A percentile compares a stretch with the other conserved stretches of the same genome.
Conservation (phyloP, 2,113 vertebrate species). For the Hyperopisus bebe region DNA sequence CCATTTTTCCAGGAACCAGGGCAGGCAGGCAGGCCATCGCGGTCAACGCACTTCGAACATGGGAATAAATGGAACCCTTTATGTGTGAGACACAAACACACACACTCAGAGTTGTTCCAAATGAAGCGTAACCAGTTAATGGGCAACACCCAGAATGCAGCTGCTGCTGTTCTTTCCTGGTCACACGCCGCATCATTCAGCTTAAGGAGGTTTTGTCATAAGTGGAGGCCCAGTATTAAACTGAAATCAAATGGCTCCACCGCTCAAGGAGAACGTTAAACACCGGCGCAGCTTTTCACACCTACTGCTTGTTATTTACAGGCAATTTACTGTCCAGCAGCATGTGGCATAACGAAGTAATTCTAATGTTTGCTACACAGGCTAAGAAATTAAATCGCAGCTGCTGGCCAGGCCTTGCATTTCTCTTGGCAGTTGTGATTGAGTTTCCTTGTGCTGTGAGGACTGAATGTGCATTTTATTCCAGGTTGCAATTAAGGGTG, state of each 20-base stretch:
- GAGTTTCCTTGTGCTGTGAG: not conserved
- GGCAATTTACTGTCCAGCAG: conserved; percentile 2
- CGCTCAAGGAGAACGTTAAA: not conserved
- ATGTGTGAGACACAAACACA: not conserved
- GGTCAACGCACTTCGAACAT: not conserved
- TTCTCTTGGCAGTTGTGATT: not conserved
- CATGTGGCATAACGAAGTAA: not conserved
- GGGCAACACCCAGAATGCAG: not conserved
- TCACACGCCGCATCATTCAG: not conserved
- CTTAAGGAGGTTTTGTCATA: not conserved
- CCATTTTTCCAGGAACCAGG: not conserved
- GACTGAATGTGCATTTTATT: conserved; percentile 10
- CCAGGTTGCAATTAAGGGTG: conserved; percentile 19
- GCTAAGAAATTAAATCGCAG: conserved; percentile 7
- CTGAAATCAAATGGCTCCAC: not conserved
- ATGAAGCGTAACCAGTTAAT: not conserved
- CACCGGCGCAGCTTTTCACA: conserved; percentile 12
- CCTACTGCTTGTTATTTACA: not conserved
- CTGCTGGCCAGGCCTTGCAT: not conserved
- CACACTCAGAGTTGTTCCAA: not conserved
- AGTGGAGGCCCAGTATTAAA: not conserved
- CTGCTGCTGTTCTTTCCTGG: not conserved
- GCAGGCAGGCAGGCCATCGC: not conserved
- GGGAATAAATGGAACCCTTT: not conserved
- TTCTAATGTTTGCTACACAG: not conserved